Percentiles rank a stretch among this genome's conserved stretches.
Conservation (phyloP, 2,797 vertebrate species). For the Todus mexicanus region DNA sequence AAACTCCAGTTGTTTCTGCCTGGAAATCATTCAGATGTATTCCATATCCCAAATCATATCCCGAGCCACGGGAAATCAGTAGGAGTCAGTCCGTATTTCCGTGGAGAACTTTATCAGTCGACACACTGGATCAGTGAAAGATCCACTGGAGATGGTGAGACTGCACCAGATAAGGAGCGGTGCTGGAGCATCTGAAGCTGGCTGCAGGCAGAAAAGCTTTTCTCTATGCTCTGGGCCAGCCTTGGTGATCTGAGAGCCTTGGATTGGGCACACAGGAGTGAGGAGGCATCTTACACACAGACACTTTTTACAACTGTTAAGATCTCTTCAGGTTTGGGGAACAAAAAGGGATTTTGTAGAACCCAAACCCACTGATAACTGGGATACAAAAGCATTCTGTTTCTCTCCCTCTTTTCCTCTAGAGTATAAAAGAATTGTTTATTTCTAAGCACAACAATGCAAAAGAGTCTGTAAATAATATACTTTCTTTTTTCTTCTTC, state of each 20-base stretch:
- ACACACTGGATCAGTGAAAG: background rate
- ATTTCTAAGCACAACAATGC: background rate
- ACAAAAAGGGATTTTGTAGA: background rate
- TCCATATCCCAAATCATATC: accelerated
- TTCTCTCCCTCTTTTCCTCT: background rate
- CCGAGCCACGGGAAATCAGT: background rate
- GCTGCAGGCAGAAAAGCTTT: background rate
- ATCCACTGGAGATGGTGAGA: background rate
- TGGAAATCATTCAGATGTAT: background rate
- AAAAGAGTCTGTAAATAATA: background rate
- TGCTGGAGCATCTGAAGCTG: background rate
- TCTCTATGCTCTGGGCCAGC: background rate
- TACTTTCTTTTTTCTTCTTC: background rate
- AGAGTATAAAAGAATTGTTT: background rate
- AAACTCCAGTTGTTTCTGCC: background rate
- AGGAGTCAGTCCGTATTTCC: background rate
- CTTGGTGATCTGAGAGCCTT: background rate
- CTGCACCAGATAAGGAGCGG: background rate
- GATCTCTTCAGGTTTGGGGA: background rate
- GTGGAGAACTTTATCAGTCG: background rate
- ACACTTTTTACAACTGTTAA: background rate
- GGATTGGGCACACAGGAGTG: background rate
- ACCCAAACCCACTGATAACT: background rate
- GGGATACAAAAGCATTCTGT: background rate
- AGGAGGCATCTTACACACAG: background rate